Conservation (phyloP, 2,888 invertebrate species). For the Lithophane semibrunnea region DNA sequence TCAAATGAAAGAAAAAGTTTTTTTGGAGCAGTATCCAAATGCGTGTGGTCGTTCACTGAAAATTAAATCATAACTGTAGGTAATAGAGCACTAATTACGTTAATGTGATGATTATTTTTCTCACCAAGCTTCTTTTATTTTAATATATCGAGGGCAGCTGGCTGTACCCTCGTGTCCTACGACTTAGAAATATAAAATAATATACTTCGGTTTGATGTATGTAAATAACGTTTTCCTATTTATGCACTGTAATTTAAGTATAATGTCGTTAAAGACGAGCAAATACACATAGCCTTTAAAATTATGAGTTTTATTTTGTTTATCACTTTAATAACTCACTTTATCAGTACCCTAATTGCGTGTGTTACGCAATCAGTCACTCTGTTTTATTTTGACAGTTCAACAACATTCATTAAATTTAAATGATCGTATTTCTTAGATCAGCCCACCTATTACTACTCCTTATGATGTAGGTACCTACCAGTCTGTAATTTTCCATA, state of each 20-base stretch:
- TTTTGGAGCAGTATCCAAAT: neutral
- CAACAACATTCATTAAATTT: no score
- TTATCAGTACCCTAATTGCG: no score
- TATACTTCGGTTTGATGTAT: slow-evolving; percentile 69
- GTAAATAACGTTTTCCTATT: slow-evolving; percentile 88
- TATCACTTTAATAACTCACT: neutral
- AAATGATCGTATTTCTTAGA: no score
- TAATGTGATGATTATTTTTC: slow-evolving; percentile 57
- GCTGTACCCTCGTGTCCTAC: slow-evolving; percentile 58
- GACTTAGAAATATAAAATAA: slow-evolving; percentile 52
- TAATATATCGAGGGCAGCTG: slow-evolving; percentile 59
- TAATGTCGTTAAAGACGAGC: slow-evolving; percentile 78
- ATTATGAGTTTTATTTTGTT: slow-evolving; percentile 75
- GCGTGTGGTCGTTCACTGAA: neutral
- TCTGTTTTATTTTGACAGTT: no score
- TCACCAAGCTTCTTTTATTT: slow-evolving; percentile 52
- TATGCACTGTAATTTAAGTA: slow-evolving; percentile 86
- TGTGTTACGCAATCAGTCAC: no score
- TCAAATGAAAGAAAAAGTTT: neutral
- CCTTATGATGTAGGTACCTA: neutral
- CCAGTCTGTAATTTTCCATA: no score
- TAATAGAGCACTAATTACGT: neutral
- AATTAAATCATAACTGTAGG: slow-evolving; percentile 5
- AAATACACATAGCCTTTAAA: slow-evolving; percentile 81
- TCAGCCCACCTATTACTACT: neutral